These are phyloP conservation scores for Sycophila sp. DNA, from an alignment of 1,140 invertebrate species.

Conservation along the genomic window DNA sequence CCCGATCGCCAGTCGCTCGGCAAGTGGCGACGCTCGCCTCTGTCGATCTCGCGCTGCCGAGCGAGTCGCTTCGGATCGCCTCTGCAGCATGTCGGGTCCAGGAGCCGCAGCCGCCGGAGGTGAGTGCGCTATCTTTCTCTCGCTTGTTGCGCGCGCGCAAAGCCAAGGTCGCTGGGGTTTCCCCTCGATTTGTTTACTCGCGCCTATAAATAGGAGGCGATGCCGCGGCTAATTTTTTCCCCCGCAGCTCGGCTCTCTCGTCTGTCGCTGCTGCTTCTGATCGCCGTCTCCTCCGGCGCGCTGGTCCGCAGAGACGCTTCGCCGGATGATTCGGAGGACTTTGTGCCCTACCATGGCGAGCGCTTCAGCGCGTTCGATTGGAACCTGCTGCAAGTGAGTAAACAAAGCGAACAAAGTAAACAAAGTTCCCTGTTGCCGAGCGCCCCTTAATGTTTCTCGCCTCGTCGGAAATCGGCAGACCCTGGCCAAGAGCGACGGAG, in stretches of 20 bases:
- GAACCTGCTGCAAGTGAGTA: slow-evolving; percentile 67
- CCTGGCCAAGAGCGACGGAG: slow-evolving; percentile 54
- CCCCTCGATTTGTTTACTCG: too few relatives aligned
- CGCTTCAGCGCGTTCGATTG: slow-evolving; percentile 71
- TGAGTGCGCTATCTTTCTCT: background rate
- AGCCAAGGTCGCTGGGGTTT: too few relatives aligned
- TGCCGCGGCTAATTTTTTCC: too few relatives aligned
- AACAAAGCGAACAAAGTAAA: too few relatives aligned
- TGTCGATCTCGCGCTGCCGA: slow-evolving; percentile 10
- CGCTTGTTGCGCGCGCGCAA: too few relatives aligned
- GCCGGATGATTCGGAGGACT: slow-evolving; percentile 65
- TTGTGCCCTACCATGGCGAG: slow-evolving; percentile 67
- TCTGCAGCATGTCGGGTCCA: background rate
- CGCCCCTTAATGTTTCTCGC: too few relatives aligned
- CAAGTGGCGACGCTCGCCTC: slow-evolving; percentile 10
- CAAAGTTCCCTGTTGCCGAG: too few relatives aligned
- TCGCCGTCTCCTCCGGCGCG: background rate
- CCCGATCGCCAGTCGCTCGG: too few relatives aligned
- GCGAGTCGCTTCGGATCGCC: background rate
- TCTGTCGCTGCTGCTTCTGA: background rate
- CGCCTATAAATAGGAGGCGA: too few relatives aligned
- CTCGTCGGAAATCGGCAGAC: slow-evolving; percentile 43
- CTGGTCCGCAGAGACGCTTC: slow-evolving; percentile 40
- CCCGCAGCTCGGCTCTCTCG: too few relatives aligned
- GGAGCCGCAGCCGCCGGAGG: background rate